phyloP scores from a whole-genome alignment of 2,113 vertebrate species.

The Odocoileus hemionus region DNA sequence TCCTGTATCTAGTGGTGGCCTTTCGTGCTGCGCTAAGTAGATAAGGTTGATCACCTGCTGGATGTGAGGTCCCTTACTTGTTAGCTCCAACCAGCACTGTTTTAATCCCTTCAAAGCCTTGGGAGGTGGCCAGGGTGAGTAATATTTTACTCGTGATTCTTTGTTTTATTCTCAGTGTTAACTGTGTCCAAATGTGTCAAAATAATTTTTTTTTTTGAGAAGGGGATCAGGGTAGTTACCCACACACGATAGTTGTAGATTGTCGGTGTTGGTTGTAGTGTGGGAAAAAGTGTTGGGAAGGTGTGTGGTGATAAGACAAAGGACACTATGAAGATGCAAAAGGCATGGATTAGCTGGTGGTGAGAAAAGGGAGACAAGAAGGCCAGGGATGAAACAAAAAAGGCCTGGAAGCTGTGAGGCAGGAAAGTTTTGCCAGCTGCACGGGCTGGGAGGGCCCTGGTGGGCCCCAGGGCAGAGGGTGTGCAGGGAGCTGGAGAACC shows the following conservation, averaged over 20 bases:
- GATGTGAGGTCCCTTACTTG: not conserved
- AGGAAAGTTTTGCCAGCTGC: not conserved
- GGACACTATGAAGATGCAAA: not conserved
- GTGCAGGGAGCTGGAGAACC: no score
- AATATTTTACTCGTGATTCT: not conserved
- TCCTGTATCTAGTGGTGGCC: fast-evolving
- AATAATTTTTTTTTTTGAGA: not conserved
- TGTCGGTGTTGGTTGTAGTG: not conserved
- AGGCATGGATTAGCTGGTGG: not conserved
- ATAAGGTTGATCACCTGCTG: not conserved
- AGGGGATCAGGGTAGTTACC: not conserved
- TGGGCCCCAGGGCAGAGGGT: no score
- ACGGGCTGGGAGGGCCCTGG: fast-evolving
- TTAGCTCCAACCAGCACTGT: not conserved
- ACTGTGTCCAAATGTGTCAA: not conserved
- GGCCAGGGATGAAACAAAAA: not conserved
- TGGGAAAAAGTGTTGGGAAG: not conserved
- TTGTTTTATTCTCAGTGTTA: not conserved
- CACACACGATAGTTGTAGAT: no score
- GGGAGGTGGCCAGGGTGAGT: not conserved
- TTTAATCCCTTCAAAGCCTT: not conserved
- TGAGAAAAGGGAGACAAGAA: not conserved
- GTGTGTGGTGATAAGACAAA: not conserved
- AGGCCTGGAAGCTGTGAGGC: not conserved
- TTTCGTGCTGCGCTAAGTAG: not conserved